Evolutionary conservation across 2,888 invertebrate species (phyloP), one percentile per base, ranked within the genome.

Genomic region (Netelia melanura): DNA sequence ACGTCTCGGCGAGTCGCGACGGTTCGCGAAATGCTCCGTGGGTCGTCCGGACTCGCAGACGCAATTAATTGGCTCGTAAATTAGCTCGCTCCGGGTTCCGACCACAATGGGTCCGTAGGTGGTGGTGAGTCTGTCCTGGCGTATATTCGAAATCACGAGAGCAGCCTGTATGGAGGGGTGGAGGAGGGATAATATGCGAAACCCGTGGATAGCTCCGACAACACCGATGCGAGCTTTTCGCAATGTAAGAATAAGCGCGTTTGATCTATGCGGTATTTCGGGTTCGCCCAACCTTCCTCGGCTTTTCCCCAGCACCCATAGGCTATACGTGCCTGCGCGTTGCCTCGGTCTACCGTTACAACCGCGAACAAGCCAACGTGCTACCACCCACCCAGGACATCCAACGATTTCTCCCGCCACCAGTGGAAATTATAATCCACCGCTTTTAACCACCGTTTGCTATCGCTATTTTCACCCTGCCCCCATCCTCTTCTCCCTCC

Each of bases 51-150:
- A 67, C 61, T 74, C 83, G 78, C 61, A 71, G 54, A 30, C 65
- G 83, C 89, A 93, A 93, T 93, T 93, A 93, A 93, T 93, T 92
- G 93, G 91, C 90, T 91, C 93, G 92, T 93, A 93, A 93, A 93
- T 93, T 93, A 93, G 89, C 90, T 87, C 44, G 23, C 54, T 52
- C 78, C 64, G 65, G 62, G 67, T 54, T 74, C 30, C 84, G 88
- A 75, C 89, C 90, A 92, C 93, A 92, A 93, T 92, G 91, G 83
- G 87, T 86, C 85, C 43, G 71, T 52, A 61, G 86, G 85, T 56
- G 43, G 67, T 72, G 56, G 81, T 62, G 70, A 23, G 25, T 85
- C 85, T 56, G 70, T 71, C 72, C 78, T 67, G 56, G 76, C 74
- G 11, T 62, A 81, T 83, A 83, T 74, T 70, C 86, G 38, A 85